These are phyloP conservation scores for Tolypeutes matacus DNA, from an alignment of 2,797 vertebrate species.

Conservation along the genomic window DNA sequence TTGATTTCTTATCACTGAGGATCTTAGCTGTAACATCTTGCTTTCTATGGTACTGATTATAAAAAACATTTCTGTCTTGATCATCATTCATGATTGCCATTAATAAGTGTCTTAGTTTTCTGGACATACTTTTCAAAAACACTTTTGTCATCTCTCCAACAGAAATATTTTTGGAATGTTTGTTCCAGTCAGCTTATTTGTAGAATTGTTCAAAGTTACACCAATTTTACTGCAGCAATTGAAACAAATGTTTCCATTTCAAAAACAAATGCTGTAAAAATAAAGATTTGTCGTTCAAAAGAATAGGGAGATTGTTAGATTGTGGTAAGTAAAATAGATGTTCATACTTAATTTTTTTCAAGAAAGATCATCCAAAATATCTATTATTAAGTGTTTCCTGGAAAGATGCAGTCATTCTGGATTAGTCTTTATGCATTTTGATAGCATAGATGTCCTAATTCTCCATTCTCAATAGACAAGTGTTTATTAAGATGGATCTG, in stretches of 20 bases:
- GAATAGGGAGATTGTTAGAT: constrained; percentile 63
- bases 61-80: neutral
- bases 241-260: constrained; percentile 79
- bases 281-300: constrained; percentile 77
- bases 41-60: neutral
- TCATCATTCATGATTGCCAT: neutral
- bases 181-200: constrained; percentile 73
- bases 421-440: constrained; percentile 58
- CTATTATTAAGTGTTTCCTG: constrained; percentile 67
- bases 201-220: constrained; percentile 75
- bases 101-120: neutral
- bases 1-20: neutral
- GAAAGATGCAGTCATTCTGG: neutral
- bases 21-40: neutral
- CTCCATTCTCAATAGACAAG: constrained; percentile 62
- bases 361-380: constrained; percentile 58
- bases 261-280: constrained; percentile 78
- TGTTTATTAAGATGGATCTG: constrained; percentile 65
- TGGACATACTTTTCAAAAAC: constrained; percentile 52
- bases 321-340: constrained; percentile 57
- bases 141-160: constrained; percentile 61
- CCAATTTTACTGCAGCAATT: constrained; percentile 71
- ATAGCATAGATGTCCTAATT: constrained; percentile 60
- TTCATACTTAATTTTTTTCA: constrained; percentile 38
- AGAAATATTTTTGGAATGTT: constrained; percentile 72